Conservation (phyloP, 2,113 vertebrate genomes). For the Canis aureus region DNA sequence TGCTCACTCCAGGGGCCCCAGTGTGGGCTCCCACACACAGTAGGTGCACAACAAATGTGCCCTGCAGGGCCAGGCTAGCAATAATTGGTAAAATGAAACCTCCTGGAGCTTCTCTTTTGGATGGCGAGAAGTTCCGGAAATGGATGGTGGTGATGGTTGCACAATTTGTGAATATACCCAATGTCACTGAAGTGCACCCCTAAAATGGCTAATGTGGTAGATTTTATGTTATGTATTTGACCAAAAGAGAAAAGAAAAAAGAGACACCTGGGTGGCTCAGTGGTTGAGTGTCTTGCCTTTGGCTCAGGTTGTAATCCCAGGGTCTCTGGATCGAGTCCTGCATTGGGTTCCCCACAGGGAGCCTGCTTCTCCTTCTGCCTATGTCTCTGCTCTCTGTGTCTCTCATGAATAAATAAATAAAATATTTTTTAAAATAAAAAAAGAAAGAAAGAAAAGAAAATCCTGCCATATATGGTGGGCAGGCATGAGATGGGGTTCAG, state of each 20-base stretch:
- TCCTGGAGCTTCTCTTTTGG: background rate
- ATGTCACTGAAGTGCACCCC: background rate
- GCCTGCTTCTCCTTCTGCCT: too few species aligned
- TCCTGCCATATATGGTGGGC: fast-evolving
- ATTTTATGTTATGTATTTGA: background rate
- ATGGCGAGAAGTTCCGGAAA: background rate
- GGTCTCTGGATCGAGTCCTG: too few species aligned
- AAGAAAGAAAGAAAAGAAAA: background rate
- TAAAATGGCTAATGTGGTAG: background rate
- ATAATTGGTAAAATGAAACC: background rate
- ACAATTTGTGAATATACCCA: too few species aligned
- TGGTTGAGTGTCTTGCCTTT: too few species aligned
- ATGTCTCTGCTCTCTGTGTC: too few species aligned
- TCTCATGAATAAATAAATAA: too few species aligned
- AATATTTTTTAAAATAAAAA: too few species aligned
- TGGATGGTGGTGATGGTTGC: background rate
- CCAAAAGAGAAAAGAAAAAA: background rate
- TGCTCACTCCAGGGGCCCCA: background rate
- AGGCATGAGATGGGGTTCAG: background rate
- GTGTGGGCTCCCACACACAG: background rate
- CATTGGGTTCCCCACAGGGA: too few species aligned
- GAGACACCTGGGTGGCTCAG: too few species aligned
- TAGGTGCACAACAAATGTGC: background rate
- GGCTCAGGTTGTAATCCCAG: too few species aligned
- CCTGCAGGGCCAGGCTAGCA: background rate